Evolutionary conservation across 2,888 invertebrate genomes (phyloP).

Genomic region (Rotaria sp.): DNA sequence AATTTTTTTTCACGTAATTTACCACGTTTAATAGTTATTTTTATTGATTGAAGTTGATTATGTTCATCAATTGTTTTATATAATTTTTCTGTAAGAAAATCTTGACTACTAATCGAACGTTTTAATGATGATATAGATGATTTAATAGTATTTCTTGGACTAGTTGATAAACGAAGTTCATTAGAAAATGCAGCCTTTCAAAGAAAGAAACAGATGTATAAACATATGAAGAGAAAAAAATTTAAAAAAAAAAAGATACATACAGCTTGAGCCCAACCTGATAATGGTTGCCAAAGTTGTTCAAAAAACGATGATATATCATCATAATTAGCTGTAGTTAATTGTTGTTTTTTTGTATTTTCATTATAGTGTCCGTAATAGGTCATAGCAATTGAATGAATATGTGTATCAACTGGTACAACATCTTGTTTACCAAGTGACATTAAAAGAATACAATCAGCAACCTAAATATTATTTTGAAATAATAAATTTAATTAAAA

Average conservation of each 20-base stretch:
- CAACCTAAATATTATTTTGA: constrained; percentile 63
- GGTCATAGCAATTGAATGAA: constrained; percentile 53
- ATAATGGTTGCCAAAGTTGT: constrained; percentile 71
- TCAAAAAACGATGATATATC: constrained; percentile 60
- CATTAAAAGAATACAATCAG: constrained; percentile 95
- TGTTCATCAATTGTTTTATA: background rate
- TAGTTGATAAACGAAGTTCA: background rate
- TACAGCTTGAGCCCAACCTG: constrained; percentile 94
- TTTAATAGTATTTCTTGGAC: background rate
- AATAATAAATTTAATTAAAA: background rate
- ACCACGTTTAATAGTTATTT: background rate
- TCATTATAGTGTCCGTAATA: background rate
- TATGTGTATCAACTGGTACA: constrained; percentile 90
- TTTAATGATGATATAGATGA: background rate
- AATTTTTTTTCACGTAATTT: background rate
- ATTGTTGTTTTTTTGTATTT: background rate
- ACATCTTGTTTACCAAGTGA: constrained; percentile 78
- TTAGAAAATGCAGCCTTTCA: background rate
- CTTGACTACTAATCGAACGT: background rate
- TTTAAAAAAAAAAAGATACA: constrained; percentile 52
- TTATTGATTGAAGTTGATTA: background rate
- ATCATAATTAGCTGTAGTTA: background rate
- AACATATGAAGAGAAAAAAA: too few relatives aligned
- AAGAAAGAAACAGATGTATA: background rate
- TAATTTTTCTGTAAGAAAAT: background rate